Evolutionary conservation across 2,797 vertebrate species (phyloP), one percentile per base, ranked within the genome.

Genomic region (Notolepis coatsorum): DNA sequence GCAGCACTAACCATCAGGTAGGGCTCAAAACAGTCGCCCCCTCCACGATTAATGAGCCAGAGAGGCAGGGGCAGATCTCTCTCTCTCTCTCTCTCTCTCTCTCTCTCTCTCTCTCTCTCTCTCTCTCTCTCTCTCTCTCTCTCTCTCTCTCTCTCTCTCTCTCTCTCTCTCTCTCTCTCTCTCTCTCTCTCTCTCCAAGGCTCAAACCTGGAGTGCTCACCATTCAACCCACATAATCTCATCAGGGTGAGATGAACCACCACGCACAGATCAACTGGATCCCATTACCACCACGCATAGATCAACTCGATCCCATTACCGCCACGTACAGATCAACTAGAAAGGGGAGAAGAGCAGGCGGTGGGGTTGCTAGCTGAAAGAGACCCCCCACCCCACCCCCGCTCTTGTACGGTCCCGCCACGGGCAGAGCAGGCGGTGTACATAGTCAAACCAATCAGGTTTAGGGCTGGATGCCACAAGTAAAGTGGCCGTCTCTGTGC

Each of bases 21-120:
- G 67, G 63, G 76, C 86, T 90, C 84, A 79, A 89, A 91, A 84
- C 86, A 67, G 72, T 87, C 89, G 83, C 79, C 83, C 86, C 75
- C 70, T 73, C 61, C 51, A 53, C 80, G 85, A 88, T 91, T 89
- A 88, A 92, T 91, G 88, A 88, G 84, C 61, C 46, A 57, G 69
- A 79, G 60, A 80, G 78, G 65, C 65, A 75, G 55, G 60, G 42
- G 56, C 23, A 41, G 51, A 54, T 56, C 67, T 60, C 10, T 65
- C 61, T 48, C 51, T 53, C 57, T 58, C 50, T 25, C 5, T 20
- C 48, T 38, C 53, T 13, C 63, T 56, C 59, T 65, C 31, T 3
- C 41, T 52, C 30, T 74, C 43, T 64, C 12, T 33, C 51, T 60
- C 55, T 53, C 52, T 64, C 13, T 49, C 79, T 77, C 61, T 54